These are phyloP conservation scores for Cepaea nemoralis DNA, from an alignment of 1,140 invertebrate species.

Conservation along the genomic window DNA sequence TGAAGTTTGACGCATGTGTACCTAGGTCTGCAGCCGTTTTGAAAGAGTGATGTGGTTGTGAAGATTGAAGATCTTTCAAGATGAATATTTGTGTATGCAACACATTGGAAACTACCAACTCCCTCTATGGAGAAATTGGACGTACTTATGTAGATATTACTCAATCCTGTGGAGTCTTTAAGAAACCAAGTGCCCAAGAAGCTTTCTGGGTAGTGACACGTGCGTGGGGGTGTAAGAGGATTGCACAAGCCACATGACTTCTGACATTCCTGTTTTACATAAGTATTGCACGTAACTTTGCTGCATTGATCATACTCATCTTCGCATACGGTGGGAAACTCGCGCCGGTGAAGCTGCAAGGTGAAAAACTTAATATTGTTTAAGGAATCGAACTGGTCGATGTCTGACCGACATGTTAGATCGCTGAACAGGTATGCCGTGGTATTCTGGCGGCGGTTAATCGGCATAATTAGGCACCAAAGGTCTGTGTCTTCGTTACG, in stretches of 20 bases:
- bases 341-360: constrained; percentile 43
- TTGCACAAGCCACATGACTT: constrained; percentile 52
- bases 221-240: constrained; percentile 27
- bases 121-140: constrained; percentile 44
- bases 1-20: constrained; percentile 53
- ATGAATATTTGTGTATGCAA: constrained; percentile 49
- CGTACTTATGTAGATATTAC: constrained; percentile 42
- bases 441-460: constrained; percentile 10
- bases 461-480: constrained; percentile 56
- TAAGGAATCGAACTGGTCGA: no score
- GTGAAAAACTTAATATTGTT: constrained; percentile 38
- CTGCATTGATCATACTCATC: constrained; percentile 57
- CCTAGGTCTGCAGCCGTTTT: constrained; percentile 58
- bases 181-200: constrained; percentile 48
- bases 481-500: constrained; percentile 43
- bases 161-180: constrained; percentile 33
- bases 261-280: constrained; percentile 51
- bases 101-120: constrained; percentile 53
- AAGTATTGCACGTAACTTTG: constrained; percentile 45
- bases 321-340: constrained; percentile 48
- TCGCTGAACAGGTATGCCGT: constrained; percentile 51
- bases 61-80: constrained; percentile 39
- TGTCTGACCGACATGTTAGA: constrained; percentile 38
- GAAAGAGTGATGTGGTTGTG: constrained; percentile 52
- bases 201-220: constrained; percentile 48